A percentile compares a stretch with the other conserved stretches of the same genome.
These are phyloP conservation scores for Actenoides hombroni DNA, from an alignment of 2,113 vertebrate species.

Conservation along the genomic window DNA sequence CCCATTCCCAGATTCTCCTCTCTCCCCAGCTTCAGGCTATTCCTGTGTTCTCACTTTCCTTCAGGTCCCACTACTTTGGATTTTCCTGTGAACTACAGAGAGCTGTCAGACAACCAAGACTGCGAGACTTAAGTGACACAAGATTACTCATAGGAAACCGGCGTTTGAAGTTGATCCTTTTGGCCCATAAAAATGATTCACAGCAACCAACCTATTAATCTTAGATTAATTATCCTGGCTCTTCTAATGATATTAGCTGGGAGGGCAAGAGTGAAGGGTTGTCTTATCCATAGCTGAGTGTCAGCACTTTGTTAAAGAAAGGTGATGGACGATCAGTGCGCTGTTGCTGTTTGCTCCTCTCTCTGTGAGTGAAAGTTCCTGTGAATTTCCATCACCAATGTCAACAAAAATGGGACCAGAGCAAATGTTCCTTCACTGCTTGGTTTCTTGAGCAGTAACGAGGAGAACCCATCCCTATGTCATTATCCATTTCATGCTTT, in stretches of 20 bases:
- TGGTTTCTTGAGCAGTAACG: neutral
- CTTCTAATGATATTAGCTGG: neutral
- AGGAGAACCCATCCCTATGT: slow-evolving; percentile 19
- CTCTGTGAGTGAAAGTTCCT: neutral
- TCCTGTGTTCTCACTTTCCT: neutral
- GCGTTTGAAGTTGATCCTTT: slow-evolving; percentile 5
- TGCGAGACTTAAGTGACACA: neutral
- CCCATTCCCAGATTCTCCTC: neutral
- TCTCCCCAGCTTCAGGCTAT: neutral
- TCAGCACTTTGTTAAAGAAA: slow-evolving; percentile 28
- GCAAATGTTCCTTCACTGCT: neutral
- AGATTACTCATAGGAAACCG: neutral
- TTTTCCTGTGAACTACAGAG: neutral
- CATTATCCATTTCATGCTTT: slow-evolving; percentile 52
- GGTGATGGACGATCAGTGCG: neutral
- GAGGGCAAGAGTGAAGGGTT: neutral
- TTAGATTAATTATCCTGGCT: slow-evolving; percentile 30
- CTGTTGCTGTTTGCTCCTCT: neutral
- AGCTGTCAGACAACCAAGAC: neutral
- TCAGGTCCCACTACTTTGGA: neutral
- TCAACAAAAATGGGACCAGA: neutral
- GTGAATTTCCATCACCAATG: neutral
- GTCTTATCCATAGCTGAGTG: neutral
- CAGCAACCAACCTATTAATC: slow-evolving; percentile 1
- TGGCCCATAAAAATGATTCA: slow-evolving; percentile 38